These are phyloP conservation scores for Sisor rabdophorus DNA, from an alignment of 2,113 vertebrate genomes.

Conservation along the genomic window DNA sequence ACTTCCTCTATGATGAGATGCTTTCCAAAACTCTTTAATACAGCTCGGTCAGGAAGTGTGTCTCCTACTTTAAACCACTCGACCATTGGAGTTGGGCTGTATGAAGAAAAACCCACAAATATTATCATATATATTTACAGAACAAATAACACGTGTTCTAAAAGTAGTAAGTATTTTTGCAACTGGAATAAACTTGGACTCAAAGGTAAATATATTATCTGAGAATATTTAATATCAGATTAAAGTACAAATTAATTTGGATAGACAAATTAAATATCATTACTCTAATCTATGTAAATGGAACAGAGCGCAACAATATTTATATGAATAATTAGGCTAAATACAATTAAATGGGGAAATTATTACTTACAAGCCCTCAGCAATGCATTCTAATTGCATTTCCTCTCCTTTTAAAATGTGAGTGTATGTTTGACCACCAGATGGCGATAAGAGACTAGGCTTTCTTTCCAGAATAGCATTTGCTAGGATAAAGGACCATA, in stretches of 20 bases:
- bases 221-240: not conserved
- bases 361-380: constrained; percentile 91
- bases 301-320: not conserved
- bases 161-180: not conserved
- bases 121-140: not conserved
- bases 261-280: not conserved
- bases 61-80: constrained; percentile 78
- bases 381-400: constrained; percentile 86
- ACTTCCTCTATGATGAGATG: constrained; percentile 74
- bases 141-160: not conserved
- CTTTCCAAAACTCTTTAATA: constrained; percentile 76
- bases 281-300: not conserved
- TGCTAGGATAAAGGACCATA: constrained; percentile 62
- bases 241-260: not conserved
- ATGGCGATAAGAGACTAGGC: constrained; percentile 80
- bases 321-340: not conserved
- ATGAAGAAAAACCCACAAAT: not conserved
- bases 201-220: not conserved
- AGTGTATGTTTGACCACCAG: constrained; percentile 68
- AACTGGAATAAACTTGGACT: constrained; percentile 4
- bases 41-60: constrained; percentile 63
- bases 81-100: constrained; percentile 84
- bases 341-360: not conserved
- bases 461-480: constrained; percentile 83
- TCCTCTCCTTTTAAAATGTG: constrained; percentile 80